Percentiles rank a stretch among this genome's conserved stretches.
Evolutionary conservation across 1,140 invertebrate species (phyloP).

Genomic region (Drosophila tsacasi): DNA sequence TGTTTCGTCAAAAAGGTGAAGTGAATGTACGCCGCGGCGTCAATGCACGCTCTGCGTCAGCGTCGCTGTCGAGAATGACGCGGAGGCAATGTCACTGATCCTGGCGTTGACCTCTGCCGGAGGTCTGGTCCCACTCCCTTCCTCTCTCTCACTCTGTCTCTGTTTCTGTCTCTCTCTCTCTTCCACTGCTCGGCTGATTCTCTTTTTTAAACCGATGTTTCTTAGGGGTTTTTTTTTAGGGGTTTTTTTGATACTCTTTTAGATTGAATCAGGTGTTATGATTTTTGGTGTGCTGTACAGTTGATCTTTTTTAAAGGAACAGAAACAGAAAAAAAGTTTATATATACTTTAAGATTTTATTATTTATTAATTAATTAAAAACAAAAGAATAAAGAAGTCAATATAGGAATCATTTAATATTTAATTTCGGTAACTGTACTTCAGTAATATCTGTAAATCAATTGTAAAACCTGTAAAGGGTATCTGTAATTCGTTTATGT

Average conservation of each 20-base stretch:
- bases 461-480: background rate
- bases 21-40: conserved; percentile 51
- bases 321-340: no score
- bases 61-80: conserved; percentile 35
- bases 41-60: conserved; percentile 48
- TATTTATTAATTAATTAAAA: background rate
- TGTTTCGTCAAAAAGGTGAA: conserved; percentile 30
- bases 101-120: conserved; percentile 53
- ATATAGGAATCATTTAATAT: no score
- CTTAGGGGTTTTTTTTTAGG: conserved; percentile 1
- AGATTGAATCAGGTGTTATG: background rate
- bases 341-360: background rate
- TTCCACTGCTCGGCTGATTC: background rate
- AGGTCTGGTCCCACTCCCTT: conserved; percentile 34
- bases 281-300: no score
- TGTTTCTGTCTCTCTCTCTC: background rate
- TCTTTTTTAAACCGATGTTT: conserved; percentile 1
- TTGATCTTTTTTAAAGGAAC: no score
- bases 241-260: conserved; percentile 5
- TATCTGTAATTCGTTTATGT: background rate
- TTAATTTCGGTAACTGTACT: background rate
- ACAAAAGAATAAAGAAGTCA: no score
- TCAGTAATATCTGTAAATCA: background rate
- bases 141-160: conserved; percentile 1
- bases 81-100: conserved; percentile 51